Base-by-base conservation (phyloP, 1,140 invertebrate genomes). In the Plodia interpunctella region DNA sequence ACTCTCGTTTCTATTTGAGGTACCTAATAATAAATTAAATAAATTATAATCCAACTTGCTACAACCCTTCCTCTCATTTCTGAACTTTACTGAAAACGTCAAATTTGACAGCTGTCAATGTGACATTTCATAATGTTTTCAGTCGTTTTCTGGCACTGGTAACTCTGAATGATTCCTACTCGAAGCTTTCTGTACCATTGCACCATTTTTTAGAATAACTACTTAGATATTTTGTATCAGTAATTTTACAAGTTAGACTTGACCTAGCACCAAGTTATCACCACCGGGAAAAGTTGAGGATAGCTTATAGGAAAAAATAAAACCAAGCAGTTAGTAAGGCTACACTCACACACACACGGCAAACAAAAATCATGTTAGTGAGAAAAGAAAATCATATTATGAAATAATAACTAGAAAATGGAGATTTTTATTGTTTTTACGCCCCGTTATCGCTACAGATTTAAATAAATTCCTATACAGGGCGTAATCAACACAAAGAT, bases 221-320 rank as follows among this genome's bases (percentile, higher is more conserved):
- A n/a, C n/a, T n/a, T n/a, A n/a, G 13, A 21, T 13, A 25, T 13
- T 21, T 21, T 21, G 25, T 21, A 53, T 53, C 18, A 53, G 1
- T 13, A 18, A 25, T 53, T 53, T n/a, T 76, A 81, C 66, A 78
- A 75, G 72, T 82, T 79, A 78, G 70, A 72, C 69, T 68, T 74
- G 70, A 74, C 72, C 72, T 88, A 88, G 83, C 82, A 88, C 83
- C 85, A 65, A 74, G 74, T 74, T 74, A 78, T 86, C 74, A 82
- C 80, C 83, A 87, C 79, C 72, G 30, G 30, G 75, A 76, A 73
- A 52, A 70, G 65, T 68, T 65, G 60, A 70, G 62, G 69, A 69
- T 69, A 57, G 61, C 62, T 66, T 72, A 70, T 69, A 65, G 55
- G 68, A 76, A 72, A 72, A 65, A 72, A 72, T 62, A 62, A 70